phyloP scores from a whole-genome alignment of 2,113 vertebrate genomes.

The Phyllopteryx taeniolatus region DNA sequence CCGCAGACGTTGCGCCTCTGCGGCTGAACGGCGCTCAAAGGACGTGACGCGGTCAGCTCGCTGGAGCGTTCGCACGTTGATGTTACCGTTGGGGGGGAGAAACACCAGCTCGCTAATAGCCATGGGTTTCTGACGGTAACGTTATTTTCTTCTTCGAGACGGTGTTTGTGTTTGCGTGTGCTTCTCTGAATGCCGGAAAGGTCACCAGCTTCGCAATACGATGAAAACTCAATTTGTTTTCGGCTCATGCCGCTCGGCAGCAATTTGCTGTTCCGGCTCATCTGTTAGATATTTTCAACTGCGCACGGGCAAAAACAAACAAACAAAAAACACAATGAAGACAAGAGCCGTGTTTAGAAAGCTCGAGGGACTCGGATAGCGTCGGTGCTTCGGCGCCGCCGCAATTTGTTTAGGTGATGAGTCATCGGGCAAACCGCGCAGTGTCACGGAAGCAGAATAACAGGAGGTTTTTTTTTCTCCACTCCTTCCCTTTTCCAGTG shows the following conservation, averaged over 20 bases:
- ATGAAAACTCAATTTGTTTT: neutral
- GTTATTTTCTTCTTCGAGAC: neutral
- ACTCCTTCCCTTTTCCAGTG: conserved; percentile 25
- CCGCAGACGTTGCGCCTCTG: no score
- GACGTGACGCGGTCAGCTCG: neutral
- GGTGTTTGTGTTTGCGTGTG: neutral
- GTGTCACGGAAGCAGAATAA: conserved; percentile 23
- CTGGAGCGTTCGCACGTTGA: neutral
- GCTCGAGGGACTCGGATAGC: conserved; percentile 29
- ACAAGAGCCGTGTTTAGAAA: conserved; percentile 17
- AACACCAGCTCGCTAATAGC: neutral
- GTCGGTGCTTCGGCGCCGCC: conserved; percentile 18
- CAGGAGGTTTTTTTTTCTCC: neutral
- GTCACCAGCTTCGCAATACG: neutral
- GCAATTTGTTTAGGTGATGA: conserved; percentile 46
- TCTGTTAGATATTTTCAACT: conserved; percentile 8
- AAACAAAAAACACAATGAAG: neutral
- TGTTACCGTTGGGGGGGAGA: neutral
- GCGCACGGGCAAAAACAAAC: neutral
- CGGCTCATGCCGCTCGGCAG: neutral
- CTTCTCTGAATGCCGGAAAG: conserved; percentile 4
- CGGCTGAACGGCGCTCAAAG: neutral
- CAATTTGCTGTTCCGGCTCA: neutral
- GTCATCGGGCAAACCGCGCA: conserved; percentile 48
- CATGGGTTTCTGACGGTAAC: no score